Evolutionary conservation across 2,797 vertebrate species (phyloP), one percentile per base, ranked within the genome.

Genomic region (Remorina albescens): DNA sequence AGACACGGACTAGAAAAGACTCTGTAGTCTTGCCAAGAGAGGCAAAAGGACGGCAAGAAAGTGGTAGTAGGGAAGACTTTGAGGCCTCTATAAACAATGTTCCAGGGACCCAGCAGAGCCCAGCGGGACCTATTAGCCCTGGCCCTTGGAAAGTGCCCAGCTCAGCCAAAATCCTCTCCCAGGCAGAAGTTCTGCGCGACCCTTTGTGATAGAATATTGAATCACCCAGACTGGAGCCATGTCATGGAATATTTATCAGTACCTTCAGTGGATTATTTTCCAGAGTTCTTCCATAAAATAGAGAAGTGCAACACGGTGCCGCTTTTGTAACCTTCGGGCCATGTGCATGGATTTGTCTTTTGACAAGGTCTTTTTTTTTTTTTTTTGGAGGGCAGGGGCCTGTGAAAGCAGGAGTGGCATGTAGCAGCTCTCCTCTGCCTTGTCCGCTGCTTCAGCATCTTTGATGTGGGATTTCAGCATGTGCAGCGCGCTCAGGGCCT

Each of bases 141-240:
- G 95, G 96, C 21, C 95, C 95, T 8, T 98, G 97, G 97, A 97
- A 95, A 89, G 93, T 96, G 28, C 97, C 97, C 5, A 92, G 92
- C 67, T 90, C 94, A 34, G 94, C 80, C 39, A 96, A 89, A 92
- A 95, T 95, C 88, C 88, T 95, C 64, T 84, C 95, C 26, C 60
- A 85, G 56, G 91, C 83, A n/a, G 94, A 95, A 85, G 91, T 92
- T 68, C 84, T 95, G 42, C 84, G 74, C 41, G 90, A 91, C 82
- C 82, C 92, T 80, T 90, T 86, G 74, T 93, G 88, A 89, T 74
- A 42, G 54, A 85, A 85, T 68, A 71, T 62, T 60, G 44, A 76
- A 64, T 82, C 70, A 49, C 58, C 58, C 68, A 30, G 74, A 82
- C 59, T 64, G n/a, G 42, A 74, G 86, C 69, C 70, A 78, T 65